Evolutionary conservation across 2,888 invertebrate genomes (phyloP), one percentile per base, ranked within the genome.

Genomic region (Azorinus chamasolen): DNA sequence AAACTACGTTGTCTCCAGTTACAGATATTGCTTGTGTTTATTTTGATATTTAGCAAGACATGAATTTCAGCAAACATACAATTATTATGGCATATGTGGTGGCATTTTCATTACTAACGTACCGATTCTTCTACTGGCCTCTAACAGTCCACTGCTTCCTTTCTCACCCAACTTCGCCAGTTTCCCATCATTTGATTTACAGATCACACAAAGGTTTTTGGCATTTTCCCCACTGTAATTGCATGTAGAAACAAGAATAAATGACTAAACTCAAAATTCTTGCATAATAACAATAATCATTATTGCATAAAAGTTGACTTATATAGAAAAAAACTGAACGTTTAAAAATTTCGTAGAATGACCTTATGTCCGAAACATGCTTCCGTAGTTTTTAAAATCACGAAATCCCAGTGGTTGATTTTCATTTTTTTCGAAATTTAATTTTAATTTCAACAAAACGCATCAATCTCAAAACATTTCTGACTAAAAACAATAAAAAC

Each of bases 71-170:
- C n/a, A n/a, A n/a, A n/a, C n/a, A n/a, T n/a, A n/a, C n/a, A n/a
- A n/a, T n/a, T n/a, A n/a, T n/a, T n/a, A n/a, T n/a, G n/a, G n/a
- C n/a, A n/a, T n/a, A n/a, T n/a, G n/a, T n/a, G n/a, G n/a, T n/a
- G n/a, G n/a, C n/a, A n/a, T n/a, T n/a, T n/a, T n/a, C n/a, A 41
- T 41, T 41, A 41, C 41, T 41, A 41, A 51, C 51, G 24, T 51
- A 51, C 51, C 51, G 22, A 51, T 4, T 22, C 22, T 51, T 22
- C 14, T 5, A 51, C 51, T 51, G 18, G 51, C 22, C 16, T 51
- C 51, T 5, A 51, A 10, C 22, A 51, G 22, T 51, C 51, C 51
- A 51, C 22, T 10, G 22, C 51, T 51, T n/a, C n/a, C n/a, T n/a
- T n/a, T n/a, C n/a, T n/a, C n/a, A n/a, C n/a, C n/a, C n/a, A n/a